A percentile compares a stretch with the other conserved stretches of the same genome.
Conservation (phyloP, 2,113 vertebrate species). For the Acrocephalus arundinaceus region DNA sequence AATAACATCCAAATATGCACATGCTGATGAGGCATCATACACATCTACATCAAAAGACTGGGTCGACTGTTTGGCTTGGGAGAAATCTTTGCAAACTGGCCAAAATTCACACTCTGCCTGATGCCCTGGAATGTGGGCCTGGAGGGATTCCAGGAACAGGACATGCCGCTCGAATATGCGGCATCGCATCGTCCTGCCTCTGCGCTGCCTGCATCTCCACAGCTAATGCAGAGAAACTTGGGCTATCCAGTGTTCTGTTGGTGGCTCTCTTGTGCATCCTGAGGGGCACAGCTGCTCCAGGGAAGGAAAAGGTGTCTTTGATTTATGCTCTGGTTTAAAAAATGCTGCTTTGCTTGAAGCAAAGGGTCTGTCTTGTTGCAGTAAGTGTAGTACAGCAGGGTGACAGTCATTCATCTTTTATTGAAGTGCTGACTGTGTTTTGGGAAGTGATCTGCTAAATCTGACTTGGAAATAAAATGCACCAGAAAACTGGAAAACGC, state of each 20-base stretch:
- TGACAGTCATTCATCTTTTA: neutral
- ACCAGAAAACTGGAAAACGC: neutral
- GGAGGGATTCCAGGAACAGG: slow-evolving; percentile 38
- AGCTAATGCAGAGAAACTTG: neutral
- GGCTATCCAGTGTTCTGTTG: neutral
- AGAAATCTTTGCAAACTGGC: slow-evolving; percentile 37
- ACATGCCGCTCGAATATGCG: neutral
- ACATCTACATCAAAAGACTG: slow-evolving; percentile 30
- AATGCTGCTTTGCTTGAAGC: neutral
- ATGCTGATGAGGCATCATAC: slow-evolving; percentile 37
- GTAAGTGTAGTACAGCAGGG: neutral
- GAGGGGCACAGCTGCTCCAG: neutral
- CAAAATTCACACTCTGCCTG: slow-evolving; percentile 50
- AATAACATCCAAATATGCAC: slow-evolving; percentile 53
- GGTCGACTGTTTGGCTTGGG: neutral
- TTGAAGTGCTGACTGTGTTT: neutral
- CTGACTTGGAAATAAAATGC: neutral
- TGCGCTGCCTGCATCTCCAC: neutral
- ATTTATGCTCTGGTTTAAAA: neutral
- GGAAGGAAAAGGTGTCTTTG: neutral
- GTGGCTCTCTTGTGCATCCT: neutral
- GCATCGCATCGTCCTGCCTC: neutral
- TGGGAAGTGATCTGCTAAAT: neutral
- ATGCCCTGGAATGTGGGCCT: slow-evolving; percentile 43
- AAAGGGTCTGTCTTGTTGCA: neutral